These are phyloP conservation scores for Sphenopsis melanotis DNA, from an alignment of 2,797 vertebrate genomes.

Conservation along the genomic window DNA sequence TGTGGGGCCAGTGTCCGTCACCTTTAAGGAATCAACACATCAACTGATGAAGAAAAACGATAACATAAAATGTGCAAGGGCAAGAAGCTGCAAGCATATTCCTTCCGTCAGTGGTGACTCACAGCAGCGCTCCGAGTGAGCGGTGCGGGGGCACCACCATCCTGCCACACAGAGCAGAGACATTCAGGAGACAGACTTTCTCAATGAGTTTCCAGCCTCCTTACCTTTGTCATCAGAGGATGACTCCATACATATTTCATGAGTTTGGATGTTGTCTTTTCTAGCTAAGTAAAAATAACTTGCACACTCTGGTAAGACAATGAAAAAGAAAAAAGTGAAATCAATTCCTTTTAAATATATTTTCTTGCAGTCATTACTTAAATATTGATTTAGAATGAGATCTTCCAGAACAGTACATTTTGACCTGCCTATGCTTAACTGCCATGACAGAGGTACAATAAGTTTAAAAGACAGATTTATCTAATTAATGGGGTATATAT, in stretches of 20 bases:
- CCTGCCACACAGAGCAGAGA: neutral
- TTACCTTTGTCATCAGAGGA: neutral
- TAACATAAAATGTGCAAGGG: neutral
- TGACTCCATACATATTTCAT: neutral
- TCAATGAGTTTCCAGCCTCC: neutral
- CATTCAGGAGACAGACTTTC: neutral
- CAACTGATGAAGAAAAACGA: neutral
- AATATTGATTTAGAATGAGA: neutral
- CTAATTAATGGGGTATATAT: neutral
- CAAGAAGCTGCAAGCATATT: neutral
- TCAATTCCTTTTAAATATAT: neutral
- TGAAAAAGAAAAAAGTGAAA: neutral
- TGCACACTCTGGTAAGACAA: neutral
- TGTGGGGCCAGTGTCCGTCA: neutral
- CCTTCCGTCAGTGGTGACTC: neutral
- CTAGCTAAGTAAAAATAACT: neutral
- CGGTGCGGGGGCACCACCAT: neutral
- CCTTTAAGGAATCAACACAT: neutral
- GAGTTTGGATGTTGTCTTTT: neutral
- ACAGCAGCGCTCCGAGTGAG: accelerated
- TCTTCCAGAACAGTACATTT: neutral
- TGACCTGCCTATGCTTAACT: neutral
- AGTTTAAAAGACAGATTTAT: neutral
- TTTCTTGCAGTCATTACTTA: neutral
- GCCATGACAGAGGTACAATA: neutral